Evolutionary conservation across 2,888 invertebrate species (phyloP), one percentile per base, ranked within the genome.

Genomic region (Patella depressa): DNA sequence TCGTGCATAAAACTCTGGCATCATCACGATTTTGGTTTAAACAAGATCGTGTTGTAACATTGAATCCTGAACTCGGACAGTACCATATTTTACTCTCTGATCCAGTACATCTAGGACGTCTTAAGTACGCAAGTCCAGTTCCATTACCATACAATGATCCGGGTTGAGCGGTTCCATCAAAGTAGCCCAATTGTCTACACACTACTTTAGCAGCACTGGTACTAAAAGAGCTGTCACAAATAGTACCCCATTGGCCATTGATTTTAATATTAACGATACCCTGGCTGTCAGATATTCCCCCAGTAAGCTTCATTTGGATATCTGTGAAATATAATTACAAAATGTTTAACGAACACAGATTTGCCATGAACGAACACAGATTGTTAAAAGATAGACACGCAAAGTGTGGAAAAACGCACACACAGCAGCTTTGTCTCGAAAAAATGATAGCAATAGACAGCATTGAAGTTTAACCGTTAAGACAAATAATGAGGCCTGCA

Each of bases 1-100:
- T 85, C 17, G 85, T 85, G 76, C 87, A 87, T 54, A 83, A 83
- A 45, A 87, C 87, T 34, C 84, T 82, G 17, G 86, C 87, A 72
- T 85, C 85, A 78, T 84, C 82, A 29, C 29, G 29, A 72, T 82
- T 78, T 70, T 84, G 84, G 14, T 83, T 83, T 19, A 81, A 77
- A 76, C 85, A 85, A 9, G 83, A 83, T 0, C 82, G 81, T 45
- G 82, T 83, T 14, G 83, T 84, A 5, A 80, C 84, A 71, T 84
- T 85, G 79, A 85, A 85, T 17, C 82, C 82, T 34, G 83, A 83
- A 76, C 84, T 83, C 4, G 81, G 81, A 78, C 87, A 87, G 1
- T 83, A 82, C 83, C 85, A 86, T 24, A 87, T 83, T 11, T 84
- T 82, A 55, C 83, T 82, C 80, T 87, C 87, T n/a, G 82, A 78